These are phyloP conservation scores for Meteorus sp. DNA, from an alignment of 1,140 invertebrate species.

Conservation along the genomic window DNA sequence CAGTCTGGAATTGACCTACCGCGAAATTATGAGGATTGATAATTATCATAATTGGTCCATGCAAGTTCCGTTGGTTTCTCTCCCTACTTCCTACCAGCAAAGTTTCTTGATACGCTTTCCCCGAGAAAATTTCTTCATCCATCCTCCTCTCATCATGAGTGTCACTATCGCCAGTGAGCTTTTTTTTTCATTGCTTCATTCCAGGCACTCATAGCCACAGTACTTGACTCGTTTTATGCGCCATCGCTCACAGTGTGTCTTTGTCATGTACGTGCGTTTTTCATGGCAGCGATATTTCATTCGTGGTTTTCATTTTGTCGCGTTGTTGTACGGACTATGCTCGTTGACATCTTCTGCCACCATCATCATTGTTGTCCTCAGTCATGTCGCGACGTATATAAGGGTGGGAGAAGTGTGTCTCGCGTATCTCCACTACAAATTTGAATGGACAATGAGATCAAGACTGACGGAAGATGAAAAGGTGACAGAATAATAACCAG, in stretches of 20 bases:
- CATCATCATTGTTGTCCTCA: slow-evolving; percentile 1
- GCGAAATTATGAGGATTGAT: too few species aligned
- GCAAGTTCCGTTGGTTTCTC: too few species aligned
- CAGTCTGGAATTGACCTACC: too few species aligned
- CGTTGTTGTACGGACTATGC: slow-evolving; percentile 23
- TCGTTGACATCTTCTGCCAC: background rate
- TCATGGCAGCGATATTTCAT: slow-evolving; percentile 38
- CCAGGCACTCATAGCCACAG: slow-evolving; percentile 18
- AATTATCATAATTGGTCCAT: too few species aligned
- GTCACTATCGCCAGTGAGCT: slow-evolving; percentile 4
- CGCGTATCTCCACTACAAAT: background rate
- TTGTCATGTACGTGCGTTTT: slow-evolving; percentile 39
- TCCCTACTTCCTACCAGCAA: too few species aligned
- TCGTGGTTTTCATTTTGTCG: slow-evolving; percentile 34
- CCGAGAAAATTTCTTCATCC: background rate
- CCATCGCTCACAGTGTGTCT: slow-evolving; percentile 23
- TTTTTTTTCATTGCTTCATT: slow-evolving; percentile 16
- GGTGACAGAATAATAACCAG: background rate
- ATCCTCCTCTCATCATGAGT: too few species aligned
- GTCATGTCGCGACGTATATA: background rate
- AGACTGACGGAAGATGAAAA: slow-evolving; percentile 8
- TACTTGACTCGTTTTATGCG: slow-evolving; percentile 38
- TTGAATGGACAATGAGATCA: background rate
- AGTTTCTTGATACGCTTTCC: too few species aligned
- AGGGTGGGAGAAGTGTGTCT: background rate